These are phyloP conservation scores for Palythoa grandiflora DNA, from an alignment of 92 coral and sea anemone species.

Conservation along the genomic window DNA sequence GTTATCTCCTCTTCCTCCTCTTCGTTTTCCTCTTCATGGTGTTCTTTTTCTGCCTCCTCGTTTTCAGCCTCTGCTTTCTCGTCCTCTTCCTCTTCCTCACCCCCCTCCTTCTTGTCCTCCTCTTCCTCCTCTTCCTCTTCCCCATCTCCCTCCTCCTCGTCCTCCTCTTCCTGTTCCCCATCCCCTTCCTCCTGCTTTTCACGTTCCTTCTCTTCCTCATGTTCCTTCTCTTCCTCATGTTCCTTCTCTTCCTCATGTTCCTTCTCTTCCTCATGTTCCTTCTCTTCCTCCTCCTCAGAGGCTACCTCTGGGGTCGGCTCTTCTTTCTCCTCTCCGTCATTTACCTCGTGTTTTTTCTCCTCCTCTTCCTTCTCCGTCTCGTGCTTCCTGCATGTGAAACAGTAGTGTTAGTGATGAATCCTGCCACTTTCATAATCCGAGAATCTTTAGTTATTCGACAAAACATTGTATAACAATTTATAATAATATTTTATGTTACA, in stretches of 20 bases:
- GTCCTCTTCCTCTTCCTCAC: background rate
- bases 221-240: background rate
- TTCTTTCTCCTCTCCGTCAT: no score
- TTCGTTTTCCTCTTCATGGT: background rate
- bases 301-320: no score
- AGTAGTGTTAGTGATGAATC: no score
- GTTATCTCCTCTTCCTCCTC: background rate
- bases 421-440: no score
- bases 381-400: no score
- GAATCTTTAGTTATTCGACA: no score
- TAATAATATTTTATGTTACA: no score
- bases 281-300: background rate
- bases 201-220: background rate
- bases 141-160: background rate
- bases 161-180: background rate
- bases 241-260: background rate
- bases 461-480: no score
- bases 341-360: no score
- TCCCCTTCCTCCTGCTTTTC: background rate
- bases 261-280: background rate
- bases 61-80: background rate
- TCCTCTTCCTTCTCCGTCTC: no score
- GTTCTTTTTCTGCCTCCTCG: background rate
- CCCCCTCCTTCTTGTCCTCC: background rate
- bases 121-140: slow-evolving; percentile 6